A percentile compares a stretch with the other conserved stretches of the same genome.
phyloP scores from a whole-genome alignment of 2,888 invertebrate genomes.

The Scaptomyza parva region DNA sequence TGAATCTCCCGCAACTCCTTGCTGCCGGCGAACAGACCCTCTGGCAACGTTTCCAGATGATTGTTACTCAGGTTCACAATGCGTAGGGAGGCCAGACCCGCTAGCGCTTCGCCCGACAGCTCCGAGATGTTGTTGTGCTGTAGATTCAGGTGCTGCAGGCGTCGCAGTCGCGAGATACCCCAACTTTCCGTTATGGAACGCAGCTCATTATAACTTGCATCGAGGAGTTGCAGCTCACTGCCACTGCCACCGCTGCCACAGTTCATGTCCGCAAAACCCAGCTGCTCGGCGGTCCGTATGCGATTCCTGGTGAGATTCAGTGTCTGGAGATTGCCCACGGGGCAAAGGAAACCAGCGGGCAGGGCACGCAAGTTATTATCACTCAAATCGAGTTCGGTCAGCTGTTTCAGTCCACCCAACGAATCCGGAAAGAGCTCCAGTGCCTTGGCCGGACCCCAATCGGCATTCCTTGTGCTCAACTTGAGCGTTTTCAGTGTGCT shows the following conservation, averaged over 20 bases:
- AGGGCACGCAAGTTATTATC: conserved; percentile 93
- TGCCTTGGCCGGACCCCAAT: conserved; percentile 91
- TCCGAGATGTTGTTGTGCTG: conserved; percentile 94
- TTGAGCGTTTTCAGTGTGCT: conserved; percentile 88
- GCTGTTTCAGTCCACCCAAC: conserved; percentile 91
- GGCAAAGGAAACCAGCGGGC: conserved; percentile 92
- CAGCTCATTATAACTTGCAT: conserved; percentile 93
- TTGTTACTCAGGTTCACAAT: conserved; percentile 95
- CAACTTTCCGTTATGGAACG: conserved; percentile 90
- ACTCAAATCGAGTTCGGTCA: conserved; percentile 92
- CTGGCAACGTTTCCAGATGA: conserved; percentile 91
- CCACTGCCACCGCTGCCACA: conserved; percentile 88
- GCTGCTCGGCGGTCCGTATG: conserved; percentile 90
- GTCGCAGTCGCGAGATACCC: conserved; percentile 90
- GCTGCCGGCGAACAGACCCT: conserved; percentile 92
- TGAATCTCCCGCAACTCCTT: conserved; percentile 93
- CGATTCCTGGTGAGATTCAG: conserved; percentile 94
- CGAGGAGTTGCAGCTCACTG: conserved; percentile 90
- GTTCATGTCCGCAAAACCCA: conserved; percentile 88
- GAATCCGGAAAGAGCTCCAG: conserved; percentile 90
- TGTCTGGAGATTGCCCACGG: conserved; percentile 91
- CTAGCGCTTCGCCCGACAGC: conserved; percentile 91
- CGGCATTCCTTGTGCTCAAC: conserved; percentile 91
- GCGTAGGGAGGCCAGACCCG: conserved; percentile 91
- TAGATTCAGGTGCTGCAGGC: conserved; percentile 91